Conservation (phyloP, 1,140 invertebrate genomes). For the Habropoda laboriosa region DNA sequence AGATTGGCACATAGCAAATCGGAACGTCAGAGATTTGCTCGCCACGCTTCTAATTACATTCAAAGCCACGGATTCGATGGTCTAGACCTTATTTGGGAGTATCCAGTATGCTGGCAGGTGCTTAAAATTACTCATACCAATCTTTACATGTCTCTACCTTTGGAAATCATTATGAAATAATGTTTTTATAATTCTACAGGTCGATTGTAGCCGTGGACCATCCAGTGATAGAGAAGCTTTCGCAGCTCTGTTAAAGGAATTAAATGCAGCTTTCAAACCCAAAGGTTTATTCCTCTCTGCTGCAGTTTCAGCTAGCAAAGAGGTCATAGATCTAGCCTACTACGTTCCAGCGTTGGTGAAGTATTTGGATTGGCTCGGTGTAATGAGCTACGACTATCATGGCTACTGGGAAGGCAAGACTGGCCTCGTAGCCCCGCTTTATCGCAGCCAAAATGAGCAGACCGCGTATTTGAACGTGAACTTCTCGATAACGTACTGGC, state of each 20-base stretch:
- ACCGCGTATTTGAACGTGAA: constrained; percentile 91
- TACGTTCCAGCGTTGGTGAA: constrained; percentile 86
- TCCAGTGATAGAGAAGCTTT: constrained; percentile 89
- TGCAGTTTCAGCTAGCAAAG: constrained; percentile 92
- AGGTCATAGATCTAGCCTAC: constrained; percentile 92
- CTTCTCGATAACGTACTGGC: constrained; percentile 88
- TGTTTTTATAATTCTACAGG: constrained; percentile 71
- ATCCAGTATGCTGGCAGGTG: constrained; percentile 94
- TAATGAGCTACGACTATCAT: constrained; percentile 95
- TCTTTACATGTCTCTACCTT: neutral
- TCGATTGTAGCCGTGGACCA: constrained; percentile 91
- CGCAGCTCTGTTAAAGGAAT: constrained; percentile 88
- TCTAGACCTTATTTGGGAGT: constrained; percentile 94
- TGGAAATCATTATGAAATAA: neutral
- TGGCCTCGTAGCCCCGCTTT: constrained; percentile 92
- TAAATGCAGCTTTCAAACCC: constrained; percentile 88
- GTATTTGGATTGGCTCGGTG: constrained; percentile 90
- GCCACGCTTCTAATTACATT: constrained; percentile 86
- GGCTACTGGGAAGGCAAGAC: constrained; percentile 91
- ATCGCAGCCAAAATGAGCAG: constrained; percentile 83
- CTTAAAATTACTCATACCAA: constrained; percentile 30
- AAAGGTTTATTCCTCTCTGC: constrained; percentile 87
- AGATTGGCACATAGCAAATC: constrained; percentile 86
- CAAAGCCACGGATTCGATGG: constrained; percentile 89
- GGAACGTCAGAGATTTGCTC: constrained; percentile 86